Evolutionary conservation across 2,113 vertebrate genomes (phyloP).

Genomic region (Nannospalax galili): DNA sequence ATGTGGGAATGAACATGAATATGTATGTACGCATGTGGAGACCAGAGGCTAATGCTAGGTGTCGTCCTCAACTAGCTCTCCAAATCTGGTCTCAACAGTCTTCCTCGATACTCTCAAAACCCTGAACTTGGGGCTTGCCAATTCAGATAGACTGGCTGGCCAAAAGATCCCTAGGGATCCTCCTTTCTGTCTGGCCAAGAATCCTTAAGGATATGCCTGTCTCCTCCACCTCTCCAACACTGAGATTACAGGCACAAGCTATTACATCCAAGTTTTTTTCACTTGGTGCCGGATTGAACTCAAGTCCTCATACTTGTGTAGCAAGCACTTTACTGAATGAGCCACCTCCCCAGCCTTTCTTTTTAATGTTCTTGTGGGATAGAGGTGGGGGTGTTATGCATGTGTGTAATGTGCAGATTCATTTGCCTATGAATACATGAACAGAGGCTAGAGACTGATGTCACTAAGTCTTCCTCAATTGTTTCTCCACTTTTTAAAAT

Average conservation of each 20-base stretch:
- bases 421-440: background rate
- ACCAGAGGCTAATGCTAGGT: background rate
- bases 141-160: background rate
- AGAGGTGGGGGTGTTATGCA: too few relatives aligned
- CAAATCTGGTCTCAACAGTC: too few relatives aligned
- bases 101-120: too few relatives aligned
- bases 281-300: background rate
- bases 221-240: too few relatives aligned
- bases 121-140: background rate
- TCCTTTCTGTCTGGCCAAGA: too few relatives aligned
- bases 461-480: background rate
- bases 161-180: background rate
- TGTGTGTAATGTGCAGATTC: background rate
- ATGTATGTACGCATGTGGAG: background rate
- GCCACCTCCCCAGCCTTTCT: background rate
- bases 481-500: too few relatives aligned
- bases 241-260: background rate
- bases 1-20: background rate
- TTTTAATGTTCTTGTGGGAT: background rate
- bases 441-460: background rate
- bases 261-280: background rate
- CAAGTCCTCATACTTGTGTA: background rate
- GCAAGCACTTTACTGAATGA: background rate
- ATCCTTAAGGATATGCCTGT: too few relatives aligned
- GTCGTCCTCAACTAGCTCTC: background rate